Base-by-base conservation (phyloP, 2,113 vertebrate species). In the Nothobranchius kuhntae region DNA sequence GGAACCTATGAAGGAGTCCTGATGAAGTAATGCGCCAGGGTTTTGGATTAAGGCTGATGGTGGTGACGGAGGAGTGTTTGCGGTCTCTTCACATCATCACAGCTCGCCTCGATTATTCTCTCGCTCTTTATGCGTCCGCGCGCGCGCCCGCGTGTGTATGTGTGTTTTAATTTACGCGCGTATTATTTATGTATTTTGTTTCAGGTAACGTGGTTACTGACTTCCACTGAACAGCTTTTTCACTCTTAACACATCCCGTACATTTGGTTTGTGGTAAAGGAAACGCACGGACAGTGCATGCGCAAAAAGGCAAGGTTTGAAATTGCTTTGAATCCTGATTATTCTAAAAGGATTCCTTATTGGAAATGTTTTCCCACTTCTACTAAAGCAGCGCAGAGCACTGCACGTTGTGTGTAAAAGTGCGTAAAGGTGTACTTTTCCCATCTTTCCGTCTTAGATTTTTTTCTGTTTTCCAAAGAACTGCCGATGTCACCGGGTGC, bases 351-450 rank as follows among this genome's bases (percentile, higher is more conserved):
- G 38, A 4, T 5, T 40, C 38, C 69, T 71, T 60, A 76, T 92
- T 84, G 87, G 85, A 87, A 73, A 92, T 94, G 89, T 91, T 90
- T 93, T 92, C 91, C 89, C 89, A 89, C 84, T 68, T 90, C 89
- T 91, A 81, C 92, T 93, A 91, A 87, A 87, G 86, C 75, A 68
- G 85, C 90, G 91, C 88, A 92, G 95, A 95, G 91, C 89, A 24
- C 73, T 79, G 81, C 85, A 76, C 61, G 89, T 81, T 30, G 30
- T 30, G 30, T 4, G 30, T 30, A 30, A 30, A 30, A 30, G 30
- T 30, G 30, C 30, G 30, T 30, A 30, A 30, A 30, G 4, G 30
- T 30, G 30, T 30, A 87, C 66, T 93, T 93, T 89, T 45, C 13
- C 9, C 12, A 13, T 15, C 13, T 15, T 35, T 13, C 6, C 1